Base-by-base conservation (phyloP, 2,113 vertebrate species). In the Seriola aureovittata region DNA sequence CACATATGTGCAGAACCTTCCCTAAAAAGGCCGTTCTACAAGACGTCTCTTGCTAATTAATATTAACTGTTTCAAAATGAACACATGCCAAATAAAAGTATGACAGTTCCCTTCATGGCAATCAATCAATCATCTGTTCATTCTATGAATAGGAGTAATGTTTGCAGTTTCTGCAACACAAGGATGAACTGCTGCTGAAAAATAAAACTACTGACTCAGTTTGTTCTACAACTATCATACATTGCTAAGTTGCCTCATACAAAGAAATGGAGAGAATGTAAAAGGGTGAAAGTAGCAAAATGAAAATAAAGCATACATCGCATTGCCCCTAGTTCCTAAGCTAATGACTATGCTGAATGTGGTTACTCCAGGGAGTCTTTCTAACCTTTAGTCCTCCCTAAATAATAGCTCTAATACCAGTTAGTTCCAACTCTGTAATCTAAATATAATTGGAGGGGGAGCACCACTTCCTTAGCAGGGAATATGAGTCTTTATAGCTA, bases 371-470 rank as follows among this genome's bases (percentile, higher is more conserved):
- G 87, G 87, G 87, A 88, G 65, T 78, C 81, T 84, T 90, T 80
- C 71, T 78, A 91, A 92, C 89, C 89, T 93, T 90, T 93, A 87
- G 55, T 88, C 84, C 65, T 85, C 48, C 57, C 80, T 85, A 93
- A 93, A 93, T 90, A 93, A 92, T 75, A 85, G 82, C 80, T 82
- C 70, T 32, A 75, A 90, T 66, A 34, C 63, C 66, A 74, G 70
- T 75, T 66, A 76, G 58, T 73, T 89, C 80, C 54, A 80, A 72
- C 77, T 75, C 81, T 79, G 84, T 92, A 92, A 94, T 94, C 87
- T 91, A 85, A 88, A 89, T 86, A 87, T 93, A 94, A 93, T 92
- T 93, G 86, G 84, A 88, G 73, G 68, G 88, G 87, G 90, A 88
- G 83, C 52, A 38, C 59, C 72, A 74, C 80, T 85, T 92, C 78